Evolutionary conservation across 2,113 vertebrate species (phyloP).

Genomic region (Steatornis caripensis): DNA sequence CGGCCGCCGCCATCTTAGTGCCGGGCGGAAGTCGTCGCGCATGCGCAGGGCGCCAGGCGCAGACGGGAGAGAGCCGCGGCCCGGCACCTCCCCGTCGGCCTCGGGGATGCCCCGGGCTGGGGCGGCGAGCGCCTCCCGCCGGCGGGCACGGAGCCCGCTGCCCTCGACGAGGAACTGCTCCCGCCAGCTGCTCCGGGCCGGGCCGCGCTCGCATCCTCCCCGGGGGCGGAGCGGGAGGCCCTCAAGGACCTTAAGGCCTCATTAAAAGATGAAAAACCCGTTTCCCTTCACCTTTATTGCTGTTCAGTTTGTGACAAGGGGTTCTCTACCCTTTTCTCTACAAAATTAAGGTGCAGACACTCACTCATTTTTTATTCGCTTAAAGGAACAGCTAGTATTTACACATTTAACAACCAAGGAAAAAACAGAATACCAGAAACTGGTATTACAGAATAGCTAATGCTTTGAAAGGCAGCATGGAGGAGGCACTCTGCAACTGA

Average conservation of each 20-base stretch:
- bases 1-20: background rate
- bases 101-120: too few species aligned
- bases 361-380: background rate
- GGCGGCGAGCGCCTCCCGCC: too few species aligned
- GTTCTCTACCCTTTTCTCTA: background rate
- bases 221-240: fast-evolving
- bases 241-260: background rate
- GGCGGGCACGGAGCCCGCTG: fast-evolving
- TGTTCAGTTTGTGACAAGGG: background rate
- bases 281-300: background rate
- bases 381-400: background rate
- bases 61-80: too few species aligned
- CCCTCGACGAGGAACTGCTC: fast-evolving
- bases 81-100: fast-evolving
- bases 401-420: background rate
- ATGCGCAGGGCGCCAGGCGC: background rate
- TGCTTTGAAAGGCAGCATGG: background rate
- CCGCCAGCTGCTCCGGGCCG: fast-evolving
- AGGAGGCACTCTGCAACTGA: too few species aligned
- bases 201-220: fast-evolving
- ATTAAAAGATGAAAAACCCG: fast-evolving
- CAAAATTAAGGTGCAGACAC: background rate
- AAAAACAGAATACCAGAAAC: background rate
- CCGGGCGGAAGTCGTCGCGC: fast-evolving
- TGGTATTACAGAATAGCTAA: background rate